Percentiles rank a stretch among this genome's conserved stretches.
phyloP scores from a whole-genome alignment of 1,140 invertebrate genomes.

The Drosophila tropicalis region DNA sequence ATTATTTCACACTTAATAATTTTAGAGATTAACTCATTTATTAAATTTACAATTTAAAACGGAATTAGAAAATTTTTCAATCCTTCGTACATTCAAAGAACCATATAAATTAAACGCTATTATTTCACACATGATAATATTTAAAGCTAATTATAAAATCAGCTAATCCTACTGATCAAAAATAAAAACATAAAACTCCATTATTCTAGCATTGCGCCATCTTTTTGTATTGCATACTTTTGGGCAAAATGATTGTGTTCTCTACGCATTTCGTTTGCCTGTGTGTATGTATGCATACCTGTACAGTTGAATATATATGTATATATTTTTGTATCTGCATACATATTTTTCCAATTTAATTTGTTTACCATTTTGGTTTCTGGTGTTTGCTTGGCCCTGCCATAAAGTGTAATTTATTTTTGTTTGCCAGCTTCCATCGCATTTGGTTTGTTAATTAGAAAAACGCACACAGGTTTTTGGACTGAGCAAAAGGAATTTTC shows the following conservation, averaged over 20 bases:
- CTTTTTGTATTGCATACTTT: neutral
- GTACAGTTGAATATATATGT: slow-evolving; percentile 5
- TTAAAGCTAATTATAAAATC: neutral
- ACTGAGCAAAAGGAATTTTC: slow-evolving; percentile 11
- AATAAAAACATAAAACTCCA: neutral
- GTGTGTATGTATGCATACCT: neutral
- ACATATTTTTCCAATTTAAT: slow-evolving; percentile 58
- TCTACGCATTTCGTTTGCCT: neutral
- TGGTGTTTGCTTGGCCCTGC: slow-evolving; percentile 33
- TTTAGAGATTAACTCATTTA: no score
- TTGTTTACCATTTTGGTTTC: slow-evolving; percentile 50
- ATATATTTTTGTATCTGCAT: slow-evolving; percentile 1
- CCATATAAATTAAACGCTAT: no score
- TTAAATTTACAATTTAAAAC: no score
- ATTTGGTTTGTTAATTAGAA: slow-evolving; percentile 56
- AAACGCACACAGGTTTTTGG: slow-evolving; percentile 33
- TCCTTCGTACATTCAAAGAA: no score
- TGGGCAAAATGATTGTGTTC: neutral
- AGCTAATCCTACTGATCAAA: neutral
- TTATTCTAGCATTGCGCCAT: neutral
- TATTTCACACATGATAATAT: no score
- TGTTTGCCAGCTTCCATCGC: slow-evolving; percentile 22
- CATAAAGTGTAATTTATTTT: slow-evolving; percentile 67
- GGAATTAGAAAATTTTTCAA: no score
- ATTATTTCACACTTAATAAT: no score